Conservation (phyloP, 2,888 invertebrate genomes). For the Cheilosia scutellata region DNA sequence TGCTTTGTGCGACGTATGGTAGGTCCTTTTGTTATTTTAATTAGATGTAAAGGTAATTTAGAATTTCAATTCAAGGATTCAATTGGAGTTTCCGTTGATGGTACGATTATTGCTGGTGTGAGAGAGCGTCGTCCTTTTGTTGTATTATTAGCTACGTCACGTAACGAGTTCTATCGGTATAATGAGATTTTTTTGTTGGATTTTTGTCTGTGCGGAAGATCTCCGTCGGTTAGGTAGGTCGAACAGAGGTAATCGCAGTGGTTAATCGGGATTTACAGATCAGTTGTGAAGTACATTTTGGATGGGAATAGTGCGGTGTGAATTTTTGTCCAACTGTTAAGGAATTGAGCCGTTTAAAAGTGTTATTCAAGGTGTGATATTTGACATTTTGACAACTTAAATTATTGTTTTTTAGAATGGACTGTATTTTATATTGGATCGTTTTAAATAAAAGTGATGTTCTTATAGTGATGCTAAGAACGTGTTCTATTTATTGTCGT, state of each 20-base stretch:
- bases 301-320: slow-evolving; percentile 38
- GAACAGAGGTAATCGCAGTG: slow-evolving; percentile 33
- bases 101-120: slow-evolving; percentile 56
- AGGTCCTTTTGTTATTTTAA: slow-evolving; percentile 71
- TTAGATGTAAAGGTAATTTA: slow-evolving; percentile 74
- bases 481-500: too few relatives aligned
- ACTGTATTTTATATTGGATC: too few relatives aligned
- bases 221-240: slow-evolving; percentile 58
- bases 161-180: slow-evolving; percentile 49
- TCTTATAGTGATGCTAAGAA: too few relatives aligned
- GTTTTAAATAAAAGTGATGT: too few relatives aligned
- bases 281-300: slow-evolving; percentile 52
- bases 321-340: neutral
- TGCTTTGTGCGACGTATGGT: slow-evolving; percentile 25
- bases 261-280: slow-evolving; percentile 57
- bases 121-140: slow-evolving; percentile 46
- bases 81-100: slow-evolving; percentile 63
- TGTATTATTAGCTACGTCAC: slow-evolving; percentile 63
- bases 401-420: too few relatives aligned
- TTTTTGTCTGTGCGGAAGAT: slow-evolving; percentile 17
- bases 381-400: neutral
- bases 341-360: neutral
- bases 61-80: slow-evolving; percentile 64
- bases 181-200: slow-evolving; percentile 8
- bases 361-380: neutral